Conservation (phyloP, 2,888 invertebrate species). For the Idaea dimidiata region DNA sequence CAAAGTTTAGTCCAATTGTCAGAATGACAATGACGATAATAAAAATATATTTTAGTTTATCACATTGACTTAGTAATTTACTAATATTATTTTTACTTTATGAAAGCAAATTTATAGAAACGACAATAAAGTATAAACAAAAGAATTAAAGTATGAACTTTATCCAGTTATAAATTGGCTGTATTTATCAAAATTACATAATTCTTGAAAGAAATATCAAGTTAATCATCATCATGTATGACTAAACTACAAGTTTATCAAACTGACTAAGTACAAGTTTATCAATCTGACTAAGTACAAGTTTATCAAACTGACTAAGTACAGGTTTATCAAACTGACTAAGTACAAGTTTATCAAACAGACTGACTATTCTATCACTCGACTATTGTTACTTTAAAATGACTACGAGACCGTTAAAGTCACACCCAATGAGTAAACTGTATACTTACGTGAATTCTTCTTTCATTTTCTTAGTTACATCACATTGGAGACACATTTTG, state of each 20-base stretch:
- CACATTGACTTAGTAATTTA: background rate
- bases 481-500: slow-evolving; percentile 98
- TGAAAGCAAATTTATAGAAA: background rate
- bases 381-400: background rate
- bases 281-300: background rate
- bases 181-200: too few relatives aligned
- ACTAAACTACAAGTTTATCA: background rate
- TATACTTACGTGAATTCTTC: slow-evolving; percentile 92
- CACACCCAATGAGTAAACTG: background rate
- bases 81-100: background rate
- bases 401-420: background rate
- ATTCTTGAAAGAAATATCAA: too few relatives aligned
- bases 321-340: background rate
- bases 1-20: background rate
- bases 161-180: too few relatives aligned
- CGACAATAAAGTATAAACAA: background rate
- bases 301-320: background rate
- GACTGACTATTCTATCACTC: background rate
- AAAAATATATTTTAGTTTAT: background rate
- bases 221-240: too few relatives aligned
- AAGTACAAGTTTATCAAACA: background rate
- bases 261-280: background rate
- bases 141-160: too few relatives aligned
- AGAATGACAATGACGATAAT: background rate
- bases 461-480: slow-evolving; percentile 97